Evolutionary conservation across 2,797 vertebrate species (phyloP), one percentile per base, ranked within the genome.

Genomic region (Clarias fuscus): DNA sequence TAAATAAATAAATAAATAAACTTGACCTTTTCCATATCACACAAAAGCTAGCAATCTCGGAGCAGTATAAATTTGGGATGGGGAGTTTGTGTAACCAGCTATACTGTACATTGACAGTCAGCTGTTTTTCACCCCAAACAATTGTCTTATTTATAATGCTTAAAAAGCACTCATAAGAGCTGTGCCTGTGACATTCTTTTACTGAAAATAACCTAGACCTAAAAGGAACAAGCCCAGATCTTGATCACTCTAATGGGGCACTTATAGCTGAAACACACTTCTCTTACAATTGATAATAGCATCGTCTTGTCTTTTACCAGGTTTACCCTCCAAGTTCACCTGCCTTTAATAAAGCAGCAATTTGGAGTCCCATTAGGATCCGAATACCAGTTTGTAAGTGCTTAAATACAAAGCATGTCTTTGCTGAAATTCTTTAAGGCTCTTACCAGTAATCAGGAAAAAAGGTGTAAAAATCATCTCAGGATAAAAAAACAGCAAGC

Each of bases 231-330:
- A 22, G 24, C 15, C 14, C 37, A 48, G 78, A 65, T 65, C 78
- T 81, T 65, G 61, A 81, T 65, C 78, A 65, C 61, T n/a, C 59
- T 81, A 65, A 81, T 65, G 61, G 65, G 78, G 37, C 37, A 27
- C 59, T 64, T 80, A 37, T 43, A 80, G 20, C 61, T 0, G 24
- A 48, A 65, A 65, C 15, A 27, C 61, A 65, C 48, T 48, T 65
- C 61, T 81, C 61, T 81, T 48, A 65, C 59, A 64, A 64, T 17
- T 48, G 40, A 65, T 65, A 81, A 81, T 43, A 18, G 61, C 78
- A 48, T 37, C 13, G 7, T 48, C 78, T 65, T 65, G 62, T 65
- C 78, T 81, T 81, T 65, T 48, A 65, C 65, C 78, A 81, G 37
- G 37, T 43, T 81, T 27, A 65, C 22, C 24, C 37, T 53, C 24